Base-by-base conservation (phyloP, 2,113 vertebrate species). In the Pteruthius melanotis region DNA sequence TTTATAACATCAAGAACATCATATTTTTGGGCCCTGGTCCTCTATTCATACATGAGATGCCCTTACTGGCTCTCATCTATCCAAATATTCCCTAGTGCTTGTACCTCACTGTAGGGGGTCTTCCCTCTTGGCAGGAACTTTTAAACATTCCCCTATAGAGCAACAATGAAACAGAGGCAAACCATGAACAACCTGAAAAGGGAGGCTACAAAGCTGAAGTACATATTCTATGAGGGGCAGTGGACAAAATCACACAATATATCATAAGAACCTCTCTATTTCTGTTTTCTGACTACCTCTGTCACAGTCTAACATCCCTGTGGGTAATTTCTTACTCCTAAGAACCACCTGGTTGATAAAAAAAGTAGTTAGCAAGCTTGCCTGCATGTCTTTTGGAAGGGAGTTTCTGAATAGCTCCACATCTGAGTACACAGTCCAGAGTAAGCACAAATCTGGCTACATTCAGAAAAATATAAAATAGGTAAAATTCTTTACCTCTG, bases 221-320 rank as follows among this genome's bases (percentile, higher is more conserved):
- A 9, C 7, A 1, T 11, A 5, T 76, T 83, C 21, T 39, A 33
- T 9, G 10, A 53, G 50, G 64, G 35, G 3, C 11, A 13, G 57
- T 39, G 35, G 33, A 31, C 33, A 80, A 66, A 85, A 85, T 4
- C 0, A 0, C 56, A 7, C 10, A 54, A 6, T 13, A 5, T 52
- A 15, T 37, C 5, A 7, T 20, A 69, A 93, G 1, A 64, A 1
- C 18, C 2, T 68, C 2, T 68, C 26, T 71, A 0, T 64, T 83
- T 72, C 63, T 64, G 17, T 68, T 77, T 24, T 66, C 66, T 59
- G 8, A 49, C 17, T 63, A 22, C 22, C 6, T 85, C 10, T 60
- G 33, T 56, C 59, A 64, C 64, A 50, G 40, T 69, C 60, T 80
- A 65, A 76, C 11, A 60, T 23, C 15, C 18, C 24, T 2, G 3